These are phyloP conservation scores for Bombus cullumanus DNA, from an alignment of 1,140 invertebrate genomes.

Conservation along the genomic window DNA sequence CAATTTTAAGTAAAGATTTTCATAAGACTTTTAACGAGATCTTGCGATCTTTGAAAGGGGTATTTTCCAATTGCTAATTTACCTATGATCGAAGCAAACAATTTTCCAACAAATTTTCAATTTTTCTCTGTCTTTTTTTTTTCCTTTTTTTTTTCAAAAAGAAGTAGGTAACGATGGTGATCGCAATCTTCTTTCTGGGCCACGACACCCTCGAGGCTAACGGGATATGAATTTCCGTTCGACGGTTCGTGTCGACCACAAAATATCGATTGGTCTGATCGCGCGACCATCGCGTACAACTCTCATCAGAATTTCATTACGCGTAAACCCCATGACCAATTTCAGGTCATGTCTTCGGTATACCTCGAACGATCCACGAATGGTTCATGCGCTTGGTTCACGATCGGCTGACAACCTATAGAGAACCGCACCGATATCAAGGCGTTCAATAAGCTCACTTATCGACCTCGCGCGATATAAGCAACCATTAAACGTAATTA, in stretches of 20 bases:
- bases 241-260: slow-evolving; percentile 52
- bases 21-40: too few relatives aligned
- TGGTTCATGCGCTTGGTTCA: slow-evolving; percentile 32
- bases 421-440: slow-evolving; percentile 27
- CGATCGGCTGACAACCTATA: slow-evolving; percentile 14
- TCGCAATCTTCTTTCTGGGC: not conserved
- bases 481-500: slow-evolving; percentile 2
- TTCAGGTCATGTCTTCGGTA: slow-evolving; percentile 56
- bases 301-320: slow-evolving; percentile 68
- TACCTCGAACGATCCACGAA: slow-evolving; percentile 55
- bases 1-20: too few relatives aligned
- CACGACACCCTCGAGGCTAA: slow-evolving; percentile 19
- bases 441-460: not conserved
- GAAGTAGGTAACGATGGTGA: not conserved
- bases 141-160: not conserved
- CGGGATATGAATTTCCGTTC: slow-evolving; percentile 60
- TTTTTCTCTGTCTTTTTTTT: not conserved
- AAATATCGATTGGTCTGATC: slow-evolving; percentile 51
- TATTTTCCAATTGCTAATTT: too few relatives aligned
- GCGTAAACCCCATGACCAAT: slow-evolving; percentile 63
- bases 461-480: slow-evolving; percentile 1
- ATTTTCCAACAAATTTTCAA: too few relatives aligned
- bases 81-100: too few relatives aligned
- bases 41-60: too few relatives aligned
- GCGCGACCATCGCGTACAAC: slow-evolving; percentile 41